A percentile compares a stretch with the other conserved stretches of the same genome.
These are phyloP conservation scores for Mimachlamys varia DNA, from an alignment of 2,888 invertebrate species.

Conservation along the genomic window DNA sequence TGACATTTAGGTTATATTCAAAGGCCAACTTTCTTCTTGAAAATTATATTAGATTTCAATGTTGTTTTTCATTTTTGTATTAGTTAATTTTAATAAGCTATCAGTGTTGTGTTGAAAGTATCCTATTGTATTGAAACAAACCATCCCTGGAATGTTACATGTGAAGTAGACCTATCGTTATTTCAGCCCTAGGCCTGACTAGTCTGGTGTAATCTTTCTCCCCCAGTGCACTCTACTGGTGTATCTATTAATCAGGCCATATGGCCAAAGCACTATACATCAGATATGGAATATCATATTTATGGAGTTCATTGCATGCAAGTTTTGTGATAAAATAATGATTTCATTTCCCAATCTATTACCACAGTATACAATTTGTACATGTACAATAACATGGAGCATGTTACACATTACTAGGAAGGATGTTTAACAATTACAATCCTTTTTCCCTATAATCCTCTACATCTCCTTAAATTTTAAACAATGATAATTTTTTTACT, in stretches of 20 bases:
- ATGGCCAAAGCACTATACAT: background rate
- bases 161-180: background rate
- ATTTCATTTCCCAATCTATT: background rate
- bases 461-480: too few species aligned
- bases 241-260: background rate
- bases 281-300: slow-evolving; percentile 18
- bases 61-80: too few species aligned
- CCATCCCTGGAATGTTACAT: background rate
- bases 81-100: background rate
- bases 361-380: background rate
- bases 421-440: too few species aligned
- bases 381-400: background rate
- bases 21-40: background rate
- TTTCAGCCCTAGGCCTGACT: background rate
- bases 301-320: background rate
- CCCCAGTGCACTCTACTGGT: background rate
- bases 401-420: too few species aligned
- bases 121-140: background rate
- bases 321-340: background rate
- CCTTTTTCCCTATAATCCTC: too few species aligned
- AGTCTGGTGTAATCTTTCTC: background rate
- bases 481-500: too few species aligned
- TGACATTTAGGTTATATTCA: background rate
- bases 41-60: too few species aligned
- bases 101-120: background rate